Evolutionary conservation across 64 coral and sea anemone species (phyloP), one percentile per base, ranked within the genome.

Genomic region (Montipora foliosa): DNA sequence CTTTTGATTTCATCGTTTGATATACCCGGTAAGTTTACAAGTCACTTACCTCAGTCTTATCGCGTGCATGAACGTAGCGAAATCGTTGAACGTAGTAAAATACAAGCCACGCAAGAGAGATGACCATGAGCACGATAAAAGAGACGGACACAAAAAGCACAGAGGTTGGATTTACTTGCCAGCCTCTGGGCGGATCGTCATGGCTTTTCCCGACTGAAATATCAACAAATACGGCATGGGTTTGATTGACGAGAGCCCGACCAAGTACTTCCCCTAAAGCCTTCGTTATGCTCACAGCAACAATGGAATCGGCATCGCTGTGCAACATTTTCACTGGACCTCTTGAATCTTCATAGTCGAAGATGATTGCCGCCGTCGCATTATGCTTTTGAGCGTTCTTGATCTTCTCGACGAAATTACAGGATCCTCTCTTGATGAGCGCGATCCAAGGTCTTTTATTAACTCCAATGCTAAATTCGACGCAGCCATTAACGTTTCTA

Each of bases 81-180:
- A 99, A 99, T 84, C 98, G 77, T 70, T 99, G 98, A 1, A 99
- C 98, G 70, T 99, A 99, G 74, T 99, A 99, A 83, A 96, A 99
- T 4, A 99, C 95, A 59, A 99, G 53, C 98, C 98, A 99, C 8
- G 98, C 98, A 17, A 99, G 89, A 15, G 98, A 99, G 45, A 99
- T 99, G 17, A 99, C 98, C 98, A 99, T 99, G 5, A 99, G 77
- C 21, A 99, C 98, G 21, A 99, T 99, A 59, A 99, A 99, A 0
- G 98, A 96, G 9, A 99, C 98, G 7, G 98, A 99, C 5, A 99
- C 98, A 79, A 99, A 99, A 12, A 99, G 75, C n/a, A 99, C 98
- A 14, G 98, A 99, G 24, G 95, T 96, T 0, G 98, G 95, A 92
- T 96, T 99, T 19, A 96, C 89, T 87, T 89, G 88, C 87, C 92